Base-by-base conservation (phyloP, 2,113 vertebrate species). In the Ailuropoda melanoleuca region DNA sequence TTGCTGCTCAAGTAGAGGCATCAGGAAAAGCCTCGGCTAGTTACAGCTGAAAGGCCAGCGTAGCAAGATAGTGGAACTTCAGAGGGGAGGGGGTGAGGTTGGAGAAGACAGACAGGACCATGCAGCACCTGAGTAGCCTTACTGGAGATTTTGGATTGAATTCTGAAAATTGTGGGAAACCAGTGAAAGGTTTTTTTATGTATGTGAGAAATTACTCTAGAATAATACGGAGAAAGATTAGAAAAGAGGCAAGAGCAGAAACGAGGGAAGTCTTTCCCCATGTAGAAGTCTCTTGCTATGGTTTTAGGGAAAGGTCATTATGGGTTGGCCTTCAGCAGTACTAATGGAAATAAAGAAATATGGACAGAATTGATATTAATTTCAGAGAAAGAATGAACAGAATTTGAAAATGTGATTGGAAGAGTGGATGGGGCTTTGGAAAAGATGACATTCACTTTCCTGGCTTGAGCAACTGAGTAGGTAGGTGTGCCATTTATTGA, bases 111-210 rank as follows among this genome's bases (percentile, higher is more conserved):
- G 66, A 43, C 56, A 74, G 86, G 82, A 34, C 64, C 4, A 6
- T 37, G 13, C 7, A 83, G 83, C 48, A n/a, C 50, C 37, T 77
- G 86, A 39, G 10, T 77, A 23, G 11, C 39, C 18, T 70, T 92
- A 66, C 8, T 78, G 37, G 55, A 90, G 48, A 74, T 80, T 88
- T 90, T 74, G 19, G 34, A 19, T 60, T 90, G 48, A 87, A 70
- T 95, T 93, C 50, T 83, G 53, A 89, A 74, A 66, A 78, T 62
- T 83, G 0, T 89, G 74, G 53, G 55, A 89, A 95, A 92, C 78
- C 5, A 74, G n/a, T 31, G 50, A 93, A 86, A 15, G 26, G 4
- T 74, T 94, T 95, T 95, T 95, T 43, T 43, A 43, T 43, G 43
- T 89, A 24, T 14, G 56, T 93, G 53, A 93, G 82, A 93, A 46